phyloP scores from a whole-genome alignment of 2,113 vertebrate genomes.

The Coracopsis vasa region DNA sequence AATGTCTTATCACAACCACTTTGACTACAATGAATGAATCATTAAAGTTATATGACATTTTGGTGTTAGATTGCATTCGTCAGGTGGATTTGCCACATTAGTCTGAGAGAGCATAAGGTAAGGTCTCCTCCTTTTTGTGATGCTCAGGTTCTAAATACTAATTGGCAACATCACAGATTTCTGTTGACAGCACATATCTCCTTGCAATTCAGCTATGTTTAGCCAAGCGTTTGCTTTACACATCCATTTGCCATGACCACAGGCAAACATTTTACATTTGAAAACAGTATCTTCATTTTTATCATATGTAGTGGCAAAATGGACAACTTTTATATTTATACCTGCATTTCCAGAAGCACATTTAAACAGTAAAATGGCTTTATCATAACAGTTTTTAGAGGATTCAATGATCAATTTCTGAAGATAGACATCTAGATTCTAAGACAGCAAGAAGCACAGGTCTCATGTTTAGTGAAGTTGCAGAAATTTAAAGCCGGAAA shows the following conservation, averaged over 20 bases:
- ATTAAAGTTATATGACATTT: not conserved
- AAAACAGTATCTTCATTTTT: not conserved
- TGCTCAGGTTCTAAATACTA: not conserved
- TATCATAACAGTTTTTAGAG: not conserved
- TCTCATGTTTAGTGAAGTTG: not conserved
- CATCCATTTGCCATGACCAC: not conserved
- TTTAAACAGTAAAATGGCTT: not conserved
- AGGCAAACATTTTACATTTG: not conserved
- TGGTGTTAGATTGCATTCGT: not conserved
- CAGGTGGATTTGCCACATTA: not conserved
- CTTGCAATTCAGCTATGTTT: not conserved
- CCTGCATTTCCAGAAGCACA: not conserved
- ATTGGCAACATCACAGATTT: not conserved
- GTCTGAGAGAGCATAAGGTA: not conserved
- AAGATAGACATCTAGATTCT: not conserved
- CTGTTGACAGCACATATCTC: not conserved
- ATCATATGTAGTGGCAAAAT: not conserved
- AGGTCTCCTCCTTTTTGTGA: not conserved
- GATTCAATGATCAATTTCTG: not conserved
- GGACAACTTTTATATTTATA: not conserved
- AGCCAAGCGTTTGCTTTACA: not conserved
- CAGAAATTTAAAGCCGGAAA: not conserved
- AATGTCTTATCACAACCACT: not conserved
- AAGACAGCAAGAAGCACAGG: not conserved
- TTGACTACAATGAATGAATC: not conserved